Percentiles rank a stretch among this genome's conserved stretches.
These are phyloP conservation scores for Parnassius smintheus DNA, from an alignment of 2,888 invertebrate genomes.

Conservation along the genomic window DNA sequence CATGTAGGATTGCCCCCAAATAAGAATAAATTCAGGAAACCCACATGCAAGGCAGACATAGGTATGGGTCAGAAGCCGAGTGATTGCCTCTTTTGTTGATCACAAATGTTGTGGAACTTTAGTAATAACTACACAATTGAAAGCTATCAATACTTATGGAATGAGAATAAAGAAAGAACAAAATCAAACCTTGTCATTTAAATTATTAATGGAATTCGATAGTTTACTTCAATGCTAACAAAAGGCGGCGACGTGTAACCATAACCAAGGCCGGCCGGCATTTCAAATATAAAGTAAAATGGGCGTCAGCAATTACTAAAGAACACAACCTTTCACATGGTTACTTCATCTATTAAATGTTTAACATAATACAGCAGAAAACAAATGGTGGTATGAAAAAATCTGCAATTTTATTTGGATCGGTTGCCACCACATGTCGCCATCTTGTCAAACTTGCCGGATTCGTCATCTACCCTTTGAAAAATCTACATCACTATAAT, in stretches of 20 bases:
- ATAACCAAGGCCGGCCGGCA: constrained; percentile 42
- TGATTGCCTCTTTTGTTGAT: too few species aligned
- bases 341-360: not conserved
- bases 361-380: constrained; percentile 5
- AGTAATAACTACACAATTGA: too few species aligned
- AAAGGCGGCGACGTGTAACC: constrained; percentile 36
- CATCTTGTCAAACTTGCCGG: constrained; percentile 78
- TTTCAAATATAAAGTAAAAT: constrained; percentile 9
- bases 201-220: too few species aligned
- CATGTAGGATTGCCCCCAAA: too few species aligned
- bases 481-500: constrained; percentile 26
- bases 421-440: constrained; percentile 75
- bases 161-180: too few species aligned
- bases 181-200: too few species aligned
- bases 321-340: not conserved
- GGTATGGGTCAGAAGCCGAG: too few species aligned
- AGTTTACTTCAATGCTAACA: constrained; percentile 10
- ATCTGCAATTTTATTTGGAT: constrained; percentile 50
- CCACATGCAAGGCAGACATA: too few species aligned
- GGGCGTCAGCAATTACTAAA: not conserved
- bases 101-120: too few species aligned
- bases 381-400: constrained; percentile 20
- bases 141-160: too few species aligned
- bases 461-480: constrained; percentile 62
- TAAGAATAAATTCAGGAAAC: too few species aligned